Evolutionary conservation across 2,113 vertebrate genomes (phyloP).

Genomic region (Danionella cerebrum): DNA sequence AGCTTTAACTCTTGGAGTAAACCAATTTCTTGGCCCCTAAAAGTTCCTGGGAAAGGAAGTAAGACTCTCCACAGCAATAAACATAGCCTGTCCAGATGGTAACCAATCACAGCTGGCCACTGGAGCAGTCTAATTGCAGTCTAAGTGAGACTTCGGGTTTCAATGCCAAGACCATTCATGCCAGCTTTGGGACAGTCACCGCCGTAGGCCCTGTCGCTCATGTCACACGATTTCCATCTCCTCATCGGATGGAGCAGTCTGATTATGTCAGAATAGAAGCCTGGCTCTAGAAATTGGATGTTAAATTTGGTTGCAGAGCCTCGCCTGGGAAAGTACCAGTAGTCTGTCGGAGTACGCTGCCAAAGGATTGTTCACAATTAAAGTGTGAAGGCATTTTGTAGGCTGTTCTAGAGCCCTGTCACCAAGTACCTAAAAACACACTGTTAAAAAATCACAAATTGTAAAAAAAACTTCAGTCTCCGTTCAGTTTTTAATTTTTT

Average conservation of each 20-base stretch:
- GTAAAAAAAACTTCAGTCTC: neutral
- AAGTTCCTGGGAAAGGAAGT: constrained; percentile 40
- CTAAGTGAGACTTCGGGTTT: constrained; percentile 56
- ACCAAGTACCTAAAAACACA: neutral
- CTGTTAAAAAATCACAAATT: neutral
- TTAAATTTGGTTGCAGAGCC: neutral
- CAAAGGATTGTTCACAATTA: constrained; percentile 11
- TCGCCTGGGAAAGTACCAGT: neutral
- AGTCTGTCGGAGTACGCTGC: neutral
- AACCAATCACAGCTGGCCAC: constrained; percentile 55
- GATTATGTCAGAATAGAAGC: constrained; percentile 19
- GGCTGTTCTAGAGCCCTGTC: neutral
- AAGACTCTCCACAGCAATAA: constrained; percentile 50
- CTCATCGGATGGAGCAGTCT: neutral
- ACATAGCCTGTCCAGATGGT: constrained; percentile 50
- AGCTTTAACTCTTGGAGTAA: constrained; percentile 10
- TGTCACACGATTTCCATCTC: neutral
- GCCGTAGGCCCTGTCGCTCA: constrained; percentile 30
- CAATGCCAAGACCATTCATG: constrained; percentile 39
- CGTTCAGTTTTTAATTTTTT: too few relatives aligned
- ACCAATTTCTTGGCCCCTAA: neutral
- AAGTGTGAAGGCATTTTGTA: constrained; percentile 9
- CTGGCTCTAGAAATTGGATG: neutral
- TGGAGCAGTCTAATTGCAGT: constrained; percentile 61
- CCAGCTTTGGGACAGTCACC: constrained; percentile 49